Conservation (phyloP, 2,888 invertebrate species). For the Tachina lurida region DNA sequence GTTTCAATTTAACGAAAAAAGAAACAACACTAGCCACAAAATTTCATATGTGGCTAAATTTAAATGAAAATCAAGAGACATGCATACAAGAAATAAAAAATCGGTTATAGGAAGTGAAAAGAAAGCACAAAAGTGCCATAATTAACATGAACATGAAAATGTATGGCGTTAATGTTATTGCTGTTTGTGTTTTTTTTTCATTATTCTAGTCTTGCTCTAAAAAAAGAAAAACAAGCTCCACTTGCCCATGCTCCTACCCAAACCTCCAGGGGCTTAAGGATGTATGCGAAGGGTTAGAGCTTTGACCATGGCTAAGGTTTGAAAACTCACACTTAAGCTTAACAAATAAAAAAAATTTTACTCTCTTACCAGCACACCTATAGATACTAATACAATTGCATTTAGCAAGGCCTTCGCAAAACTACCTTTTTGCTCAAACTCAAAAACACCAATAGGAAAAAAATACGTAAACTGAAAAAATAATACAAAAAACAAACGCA, state of each 20-base stretch:
- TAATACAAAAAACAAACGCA: slow-evolving; percentile 37
- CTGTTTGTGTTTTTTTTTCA: slow-evolving; percentile 29
- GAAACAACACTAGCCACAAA: slow-evolving; percentile 1
- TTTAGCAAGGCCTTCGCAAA: slow-evolving; percentile 53
- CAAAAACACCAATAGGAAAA: slow-evolving; percentile 36
- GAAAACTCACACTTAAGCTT: slow-evolving; percentile 63
- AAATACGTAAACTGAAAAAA: slow-evolving; percentile 36
- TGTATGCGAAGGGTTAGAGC: slow-evolving; percentile 62
- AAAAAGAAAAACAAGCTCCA: slow-evolving; percentile 24
- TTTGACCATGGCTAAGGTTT: slow-evolving; percentile 69
- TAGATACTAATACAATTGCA: slow-evolving; percentile 52
- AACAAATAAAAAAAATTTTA: slow-evolving; percentile 28
- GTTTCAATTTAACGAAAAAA: slow-evolving; percentile 18
- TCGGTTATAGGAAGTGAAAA: slow-evolving; percentile 61
- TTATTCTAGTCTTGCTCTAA: not conserved
- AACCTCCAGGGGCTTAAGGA: slow-evolving; percentile 18
- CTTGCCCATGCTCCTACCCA: not conserved
- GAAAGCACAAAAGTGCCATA: slow-evolving; percentile 65
- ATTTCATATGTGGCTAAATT: slow-evolving; percentile 44
- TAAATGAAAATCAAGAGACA: slow-evolving; percentile 65
- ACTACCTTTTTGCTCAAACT: slow-evolving; percentile 54
- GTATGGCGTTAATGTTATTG: slow-evolving; percentile 25
- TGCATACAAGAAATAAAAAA: slow-evolving; percentile 37
- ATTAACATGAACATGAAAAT: slow-evolving; percentile 68
- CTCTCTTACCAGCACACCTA: slow-evolving; percentile 9